Conservation (phyloP, 2,888 invertebrate species). For the Seira ritae region DNA sequence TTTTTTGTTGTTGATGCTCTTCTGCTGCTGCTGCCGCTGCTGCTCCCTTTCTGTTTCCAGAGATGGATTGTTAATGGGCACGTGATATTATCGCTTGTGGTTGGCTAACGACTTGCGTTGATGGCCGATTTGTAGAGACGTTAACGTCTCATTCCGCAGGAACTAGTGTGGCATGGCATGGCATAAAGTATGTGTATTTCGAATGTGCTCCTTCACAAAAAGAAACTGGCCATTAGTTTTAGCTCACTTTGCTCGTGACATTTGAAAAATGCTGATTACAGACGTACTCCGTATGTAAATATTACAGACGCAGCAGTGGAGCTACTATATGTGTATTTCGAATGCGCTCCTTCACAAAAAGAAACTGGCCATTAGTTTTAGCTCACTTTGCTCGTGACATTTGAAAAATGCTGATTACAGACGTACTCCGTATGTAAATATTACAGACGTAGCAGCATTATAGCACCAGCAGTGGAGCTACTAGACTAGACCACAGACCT, state of each 20-base stretch:
- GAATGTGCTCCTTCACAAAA: conserved; percentile 12
- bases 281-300: not conserved
- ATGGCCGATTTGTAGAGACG: conserved; percentile 57
- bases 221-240: conserved; percentile 4
- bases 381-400: not conserved
- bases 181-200: conserved; percentile 9
- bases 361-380: conserved; percentile 6
- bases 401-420: conserved; percentile 10
- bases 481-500: too few species aligned
- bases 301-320: not conserved
- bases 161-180: not conserved
- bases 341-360: conserved; percentile 3
- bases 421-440: not conserved
- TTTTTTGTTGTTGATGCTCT: too few species aligned
- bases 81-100: conserved; percentile 64
- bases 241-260: not conserved
- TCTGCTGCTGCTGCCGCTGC: too few species aligned
- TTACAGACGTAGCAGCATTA: too few species aligned
- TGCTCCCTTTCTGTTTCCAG: not conserved
- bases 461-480: not conserved
- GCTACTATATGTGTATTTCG: not conserved
- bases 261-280: conserved; percentile 13
- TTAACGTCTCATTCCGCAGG: conserved; percentile 52
- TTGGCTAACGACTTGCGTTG: conserved; percentile 48
- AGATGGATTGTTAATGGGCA: conserved; percentile 62